phyloP scores from a whole-genome alignment of 2,113 vertebrate genomes.

The Xerus inauris region DNA sequence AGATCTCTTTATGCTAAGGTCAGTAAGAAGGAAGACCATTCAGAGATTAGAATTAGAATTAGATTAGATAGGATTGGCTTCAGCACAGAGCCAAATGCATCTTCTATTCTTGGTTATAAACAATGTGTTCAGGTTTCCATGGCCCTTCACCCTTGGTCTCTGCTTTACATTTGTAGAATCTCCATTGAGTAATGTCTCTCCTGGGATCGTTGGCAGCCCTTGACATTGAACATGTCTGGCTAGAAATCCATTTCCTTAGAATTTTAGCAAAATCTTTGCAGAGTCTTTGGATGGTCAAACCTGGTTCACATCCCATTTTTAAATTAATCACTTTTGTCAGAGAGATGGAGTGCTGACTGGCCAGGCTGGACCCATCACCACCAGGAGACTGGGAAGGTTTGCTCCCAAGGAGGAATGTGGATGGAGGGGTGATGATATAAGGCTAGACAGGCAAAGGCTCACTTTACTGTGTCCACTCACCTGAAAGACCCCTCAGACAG shows the following conservation, averaged over 20 bases:
- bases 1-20: no score
- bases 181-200: neutral
- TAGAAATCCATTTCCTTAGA: neutral
- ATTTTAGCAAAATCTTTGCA: neutral
- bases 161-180: no score
- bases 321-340: neutral
- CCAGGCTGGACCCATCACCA: neutral
- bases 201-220: neutral
- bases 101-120: neutral
- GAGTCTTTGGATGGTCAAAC: neutral
- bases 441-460: accelerated
- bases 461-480: neutral
- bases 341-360: no score
- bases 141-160: neutral
- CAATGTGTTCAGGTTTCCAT: neutral
- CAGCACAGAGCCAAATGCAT: neutral
- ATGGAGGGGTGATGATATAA: neutral
- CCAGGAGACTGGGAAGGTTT: no score
- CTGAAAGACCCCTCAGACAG: no score
- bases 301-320: neutral
- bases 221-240: neutral
- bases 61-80: neutral
- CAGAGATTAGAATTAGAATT: neutral
- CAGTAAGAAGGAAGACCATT: neutral
- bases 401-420: neutral